phyloP scores from a whole-genome alignment of 2,888 invertebrate genomes.

The Dryadula phaetusa region DNA sequence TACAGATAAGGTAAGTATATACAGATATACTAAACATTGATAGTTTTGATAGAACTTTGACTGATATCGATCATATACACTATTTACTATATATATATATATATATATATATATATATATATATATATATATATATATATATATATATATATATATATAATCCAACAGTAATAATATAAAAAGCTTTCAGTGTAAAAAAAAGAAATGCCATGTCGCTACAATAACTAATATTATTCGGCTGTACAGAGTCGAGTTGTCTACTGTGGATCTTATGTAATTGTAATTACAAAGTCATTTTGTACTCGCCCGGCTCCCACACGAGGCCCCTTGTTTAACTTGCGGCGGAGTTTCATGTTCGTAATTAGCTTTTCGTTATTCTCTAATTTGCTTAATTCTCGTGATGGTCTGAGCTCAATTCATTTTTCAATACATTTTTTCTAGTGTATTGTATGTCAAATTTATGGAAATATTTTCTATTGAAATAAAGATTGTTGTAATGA shows the following conservation, averaged over 20 bases:
- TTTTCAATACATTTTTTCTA: background rate
- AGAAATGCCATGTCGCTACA: background rate
- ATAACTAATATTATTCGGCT: background rate
- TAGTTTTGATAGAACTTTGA: no score
- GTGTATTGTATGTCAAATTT: background rate
- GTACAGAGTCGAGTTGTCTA: conserved; percentile 24
- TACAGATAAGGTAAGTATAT: no score
- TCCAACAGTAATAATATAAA: background rate
- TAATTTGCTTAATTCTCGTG: conserved; percentile 63
- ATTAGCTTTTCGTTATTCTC: conserved; percentile 70
- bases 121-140: no score
- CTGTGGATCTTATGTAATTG: conserved; percentile 59
- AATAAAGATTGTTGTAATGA: no score
- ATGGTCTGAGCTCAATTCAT: conserved; percentile 23
- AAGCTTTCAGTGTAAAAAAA: background rate
- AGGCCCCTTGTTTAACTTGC: conserved; percentile 59
- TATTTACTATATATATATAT: no score
- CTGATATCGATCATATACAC: no score
- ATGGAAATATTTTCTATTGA: no score
- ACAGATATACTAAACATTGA: no score
- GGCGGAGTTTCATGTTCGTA: conserved; percentile 69
- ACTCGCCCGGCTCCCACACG: conserved; percentile 50
- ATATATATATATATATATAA: no score
- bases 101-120: no score
- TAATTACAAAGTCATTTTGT: conserved; percentile 59